Evolutionary conservation across 2,888 invertebrate genomes (phyloP), one percentile per base, ranked within the genome.

Genomic region (Ichneumoninae sp.): DNA sequence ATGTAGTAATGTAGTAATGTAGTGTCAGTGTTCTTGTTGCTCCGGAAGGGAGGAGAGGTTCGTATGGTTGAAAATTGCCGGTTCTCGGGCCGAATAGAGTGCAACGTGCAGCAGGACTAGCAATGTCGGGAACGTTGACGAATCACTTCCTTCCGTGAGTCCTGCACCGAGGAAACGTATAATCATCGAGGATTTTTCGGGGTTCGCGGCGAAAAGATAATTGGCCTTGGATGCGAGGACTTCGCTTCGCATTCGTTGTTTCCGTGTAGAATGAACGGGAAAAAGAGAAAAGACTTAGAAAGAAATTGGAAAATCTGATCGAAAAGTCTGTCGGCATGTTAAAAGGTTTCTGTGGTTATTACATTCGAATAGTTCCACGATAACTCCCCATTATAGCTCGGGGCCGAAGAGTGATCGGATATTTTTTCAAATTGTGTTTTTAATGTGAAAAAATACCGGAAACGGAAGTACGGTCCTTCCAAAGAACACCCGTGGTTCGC

Each of bases 131-230:
- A 54, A 50, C 74, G 81, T 81, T 84, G 84, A 84, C 81, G 84
- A 84, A 84, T 84, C 84, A 81, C 84, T 84, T 84, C 84, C 84
- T 81, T 69, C 78, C 74, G 84, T 78, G 83, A 22, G 78, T 78
- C 65, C 54, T 60, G 66, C 68, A 68, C 22, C 69, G 71, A 36
- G 74, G 69, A 62, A 81, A 81, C 77, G 74, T 84, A 69, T 81
- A 84, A 80, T 84, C 69, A 84, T 71, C 71, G 69, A 69, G 69
- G 26, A 68, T 68, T 75, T 80, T 83, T 83, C 79, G 83, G 79
- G 75, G 75, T 70, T 70, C 70, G 54, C 36, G 65, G 65, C 40
- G 69, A 69, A 71, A 66, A 50, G 83, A 83, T 83, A 80, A 83
- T 83, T 83, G 71, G 79, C 62, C 40, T 1, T 57, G 57, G 50